Evolutionary conservation across 2,888 invertebrate species (phyloP).

Genomic region (Athetis lepigone): DNA sequence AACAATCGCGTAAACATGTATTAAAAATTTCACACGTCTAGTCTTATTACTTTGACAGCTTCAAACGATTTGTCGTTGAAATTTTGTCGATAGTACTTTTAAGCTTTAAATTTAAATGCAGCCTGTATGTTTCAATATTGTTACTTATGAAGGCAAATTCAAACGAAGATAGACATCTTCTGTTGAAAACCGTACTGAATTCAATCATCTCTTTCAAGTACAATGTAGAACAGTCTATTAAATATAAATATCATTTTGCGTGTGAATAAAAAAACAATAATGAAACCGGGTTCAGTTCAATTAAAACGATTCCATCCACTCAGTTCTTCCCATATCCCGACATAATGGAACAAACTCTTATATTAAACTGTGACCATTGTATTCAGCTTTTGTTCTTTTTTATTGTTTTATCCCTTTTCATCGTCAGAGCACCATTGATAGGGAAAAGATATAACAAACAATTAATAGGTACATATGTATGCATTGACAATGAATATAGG

Average conservation of each 20-base stretch:
- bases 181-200: too few relatives aligned
- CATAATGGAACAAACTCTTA: conserved; percentile 82
- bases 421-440: conserved; percentile 71
- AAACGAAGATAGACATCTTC: too few relatives aligned
- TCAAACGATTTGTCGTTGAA: too few relatives aligned
- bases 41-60: too few relatives aligned
- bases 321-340: conserved; percentile 80
- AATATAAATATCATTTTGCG: neutral
- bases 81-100: too few relatives aligned
- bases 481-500: neutral
- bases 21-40: too few relatives aligned
- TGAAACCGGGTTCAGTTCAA: conserved; percentile 63
- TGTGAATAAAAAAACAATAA: conserved; percentile 33
- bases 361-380: conserved; percentile 86
- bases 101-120: too few relatives aligned
- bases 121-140: too few relatives aligned
- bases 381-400: conserved; percentile 81
- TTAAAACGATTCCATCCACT: conserved; percentile 75
- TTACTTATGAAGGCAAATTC: too few relatives aligned
- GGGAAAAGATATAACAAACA: conserved; percentile 74
- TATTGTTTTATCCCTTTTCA: conserved; percentile 82
- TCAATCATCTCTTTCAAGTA: too few relatives aligned
- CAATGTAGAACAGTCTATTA: neutral
- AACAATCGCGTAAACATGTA: too few relatives aligned
- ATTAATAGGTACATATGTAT: conserved; percentile 11